phyloP scores from a whole-genome alignment of 2,797 vertebrate species.

The Capromys pilorides region DNA sequence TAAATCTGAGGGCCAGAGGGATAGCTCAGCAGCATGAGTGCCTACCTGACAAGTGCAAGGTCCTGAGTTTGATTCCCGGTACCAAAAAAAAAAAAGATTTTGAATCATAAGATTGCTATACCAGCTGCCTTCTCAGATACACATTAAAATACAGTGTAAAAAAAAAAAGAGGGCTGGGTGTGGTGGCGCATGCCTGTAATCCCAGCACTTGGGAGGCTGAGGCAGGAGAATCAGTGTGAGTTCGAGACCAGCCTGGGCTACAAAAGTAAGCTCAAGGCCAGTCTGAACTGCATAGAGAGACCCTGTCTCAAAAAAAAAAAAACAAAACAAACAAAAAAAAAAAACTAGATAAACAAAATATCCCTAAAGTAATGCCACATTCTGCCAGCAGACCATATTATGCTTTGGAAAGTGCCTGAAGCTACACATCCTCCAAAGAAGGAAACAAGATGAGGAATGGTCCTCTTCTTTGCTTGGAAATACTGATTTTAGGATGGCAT shows the following conservation, averaged over 20 bases:
- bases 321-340: no score
- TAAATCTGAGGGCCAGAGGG: no score
- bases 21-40: no score
- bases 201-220: no score
- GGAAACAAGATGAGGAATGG: conserved; percentile 16
- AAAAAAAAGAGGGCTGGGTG: no score
- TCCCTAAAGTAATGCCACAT: not conserved
- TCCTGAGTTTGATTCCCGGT: not conserved
- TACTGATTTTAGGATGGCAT: conserved; percentile 3
- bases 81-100: not conserved
- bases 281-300: no score
- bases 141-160: not conserved
- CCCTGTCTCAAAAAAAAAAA: no score
- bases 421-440: not conserved
- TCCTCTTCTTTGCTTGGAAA: not conserved
- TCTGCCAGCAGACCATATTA: not conserved
- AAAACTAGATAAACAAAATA: conserved; percentile 1
- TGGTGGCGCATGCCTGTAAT: no score
- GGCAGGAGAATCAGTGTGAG: no score
- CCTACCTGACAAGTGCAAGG: not conserved
- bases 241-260: no score
- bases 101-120: not conserved
- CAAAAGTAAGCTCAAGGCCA: no score
- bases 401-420: not conserved
- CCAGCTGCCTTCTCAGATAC: not conserved